Evolutionary conservation across 2,888 invertebrate genomes (phyloP).

Genomic region (Netelia melanura): DNA sequence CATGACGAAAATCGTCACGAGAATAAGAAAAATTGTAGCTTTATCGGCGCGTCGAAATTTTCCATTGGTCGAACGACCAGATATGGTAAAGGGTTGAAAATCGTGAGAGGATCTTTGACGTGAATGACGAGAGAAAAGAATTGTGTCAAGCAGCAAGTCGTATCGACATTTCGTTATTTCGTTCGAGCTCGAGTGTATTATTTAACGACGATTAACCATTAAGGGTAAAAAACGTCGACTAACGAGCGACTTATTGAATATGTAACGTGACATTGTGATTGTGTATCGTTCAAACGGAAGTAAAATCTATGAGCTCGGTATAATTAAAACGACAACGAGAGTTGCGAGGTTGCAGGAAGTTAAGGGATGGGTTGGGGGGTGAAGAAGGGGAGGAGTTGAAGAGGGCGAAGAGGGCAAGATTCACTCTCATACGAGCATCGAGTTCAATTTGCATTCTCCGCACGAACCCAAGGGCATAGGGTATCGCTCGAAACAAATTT

Average conservation of each 20-base stretch:
- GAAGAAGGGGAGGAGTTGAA: neutral
- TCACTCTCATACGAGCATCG: slow-evolving; percentile 13
- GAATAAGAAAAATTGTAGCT: neutral
- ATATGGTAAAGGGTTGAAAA: no score
- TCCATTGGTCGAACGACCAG: no score
- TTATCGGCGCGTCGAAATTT: neutral
- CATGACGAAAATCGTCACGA: neutral
- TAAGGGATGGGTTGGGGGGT: no score
- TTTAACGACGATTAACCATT: no score
- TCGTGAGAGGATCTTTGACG: no score
- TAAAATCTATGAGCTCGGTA: slow-evolving; percentile 27
- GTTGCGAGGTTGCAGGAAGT: neutral
- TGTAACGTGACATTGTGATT: slow-evolving; percentile 5
- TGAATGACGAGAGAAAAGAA: no score
- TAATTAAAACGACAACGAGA: slow-evolving; percentile 51
- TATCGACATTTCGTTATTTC: no score
- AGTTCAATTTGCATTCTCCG: slow-evolving; percentile 74
- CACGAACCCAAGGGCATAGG: slow-evolving; percentile 56
- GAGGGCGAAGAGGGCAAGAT: neutral
- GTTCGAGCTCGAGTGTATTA: no score
- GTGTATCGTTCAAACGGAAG: neutral
- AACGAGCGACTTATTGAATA: slow-evolving; percentile 8
- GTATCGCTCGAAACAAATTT: slow-evolving; percentile 65
- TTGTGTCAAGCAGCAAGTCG: no score
- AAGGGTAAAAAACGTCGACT: neutral